Percentiles rank a stretch among this genome's conserved stretches.
Evolutionary conservation across 2,113 vertebrate genomes (phyloP).

Genomic region (Chloropsis cyanopogon): DNA sequence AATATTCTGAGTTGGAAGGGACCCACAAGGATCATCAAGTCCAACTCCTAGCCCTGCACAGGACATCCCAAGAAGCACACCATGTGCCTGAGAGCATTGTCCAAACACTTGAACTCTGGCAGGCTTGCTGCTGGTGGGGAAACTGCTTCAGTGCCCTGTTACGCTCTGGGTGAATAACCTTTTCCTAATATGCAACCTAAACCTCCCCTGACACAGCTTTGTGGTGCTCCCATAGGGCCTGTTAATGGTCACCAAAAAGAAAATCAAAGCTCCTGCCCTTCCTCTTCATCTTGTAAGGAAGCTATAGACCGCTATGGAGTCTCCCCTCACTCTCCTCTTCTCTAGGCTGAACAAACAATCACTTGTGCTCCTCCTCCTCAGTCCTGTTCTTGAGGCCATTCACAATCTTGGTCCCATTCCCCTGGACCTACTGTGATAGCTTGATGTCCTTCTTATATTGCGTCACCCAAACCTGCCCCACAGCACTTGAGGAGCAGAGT

Average conservation of each 20-base stretch:
- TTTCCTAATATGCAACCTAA: neutral
- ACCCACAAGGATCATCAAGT: neutral
- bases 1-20: neutral
- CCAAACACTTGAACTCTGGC: neutral
- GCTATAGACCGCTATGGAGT: neutral
- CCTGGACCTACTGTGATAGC: neutral
- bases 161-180: neutral
- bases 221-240: fast-evolving
- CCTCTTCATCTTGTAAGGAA: neutral
- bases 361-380: neutral
- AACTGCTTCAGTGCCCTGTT: neutral
- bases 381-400: neutral
- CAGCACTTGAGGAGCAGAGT: neutral
- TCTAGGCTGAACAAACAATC: neutral
- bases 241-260: neutral
- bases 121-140: neutral
- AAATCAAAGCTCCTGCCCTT: neutral
- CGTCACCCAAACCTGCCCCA: neutral
- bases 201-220: neutral
- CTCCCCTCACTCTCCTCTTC: neutral
- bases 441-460: neutral
- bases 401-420: neutral
- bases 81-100: neutral
- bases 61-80: neutral
- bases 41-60: neutral